phyloP scores from a whole-genome alignment of 1,140 invertebrate genomes.

The Goniozus legneri region DNA sequence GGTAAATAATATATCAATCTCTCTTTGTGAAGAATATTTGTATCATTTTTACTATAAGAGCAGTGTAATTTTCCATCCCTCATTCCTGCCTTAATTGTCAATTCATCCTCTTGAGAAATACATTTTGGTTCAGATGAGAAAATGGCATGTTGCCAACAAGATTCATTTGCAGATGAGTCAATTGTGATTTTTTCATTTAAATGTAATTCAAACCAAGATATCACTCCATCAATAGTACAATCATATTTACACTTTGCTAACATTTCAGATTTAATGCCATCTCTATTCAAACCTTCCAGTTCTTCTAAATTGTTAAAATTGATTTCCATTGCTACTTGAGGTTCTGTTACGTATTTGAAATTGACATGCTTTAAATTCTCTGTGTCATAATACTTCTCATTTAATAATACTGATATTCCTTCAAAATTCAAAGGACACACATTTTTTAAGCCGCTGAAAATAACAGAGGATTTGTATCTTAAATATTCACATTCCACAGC shows the following conservation, averaged over 20 bases:
- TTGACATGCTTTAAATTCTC: constrained; percentile 63
- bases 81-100: constrained; percentile 35
- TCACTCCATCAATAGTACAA: constrained; percentile 63
- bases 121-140: constrained; percentile 54
- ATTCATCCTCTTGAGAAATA: constrained; percentile 17
- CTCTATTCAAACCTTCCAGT: constrained; percentile 47
- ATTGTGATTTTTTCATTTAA: constrained; percentile 65
- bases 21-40: no score
- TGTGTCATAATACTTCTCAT: constrained; percentile 66
- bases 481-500: constrained; percentile 50
- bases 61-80: constrained; percentile 49
- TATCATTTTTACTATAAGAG: constrained; percentile 23
- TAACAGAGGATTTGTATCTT: constrained; percentile 30
- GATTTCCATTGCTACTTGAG: constrained; percentile 57
- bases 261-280: constrained; percentile 44
- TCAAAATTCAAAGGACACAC: constrained; percentile 29
- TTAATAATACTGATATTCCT: constrained; percentile 26
- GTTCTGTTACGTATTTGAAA: constrained; percentile 60
- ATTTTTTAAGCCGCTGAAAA: constrained; percentile 21
- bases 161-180: constrained; percentile 53
- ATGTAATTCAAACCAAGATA: constrained; percentile 71
- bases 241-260: constrained; percentile 40
- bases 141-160: constrained; percentile 76
- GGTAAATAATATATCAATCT: constrained; percentile 33
- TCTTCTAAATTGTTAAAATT: constrained; percentile 64